Conservation (phyloP, 2,888 invertebrate species). For the Palloptera scutellata region DNA sequence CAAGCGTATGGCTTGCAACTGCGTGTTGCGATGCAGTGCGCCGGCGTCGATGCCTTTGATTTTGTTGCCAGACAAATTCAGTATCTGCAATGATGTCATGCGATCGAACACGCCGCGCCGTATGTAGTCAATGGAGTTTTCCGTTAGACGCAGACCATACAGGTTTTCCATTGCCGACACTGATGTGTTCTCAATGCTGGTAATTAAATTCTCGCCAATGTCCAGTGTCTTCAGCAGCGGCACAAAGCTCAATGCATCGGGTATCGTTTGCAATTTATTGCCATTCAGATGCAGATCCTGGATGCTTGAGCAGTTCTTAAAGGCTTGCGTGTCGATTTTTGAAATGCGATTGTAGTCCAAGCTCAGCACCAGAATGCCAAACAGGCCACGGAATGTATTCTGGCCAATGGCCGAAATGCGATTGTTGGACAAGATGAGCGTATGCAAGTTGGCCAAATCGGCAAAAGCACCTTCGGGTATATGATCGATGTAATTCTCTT, state of each 20-base stretch:
- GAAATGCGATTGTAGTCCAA: conserved; percentile 86
- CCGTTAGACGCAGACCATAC: conserved; percentile 86
- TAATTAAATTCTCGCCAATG: conserved; percentile 89
- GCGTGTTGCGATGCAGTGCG: conserved; percentile 79
- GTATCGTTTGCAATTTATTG: conserved; percentile 81
- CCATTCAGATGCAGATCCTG: conserved; percentile 91
- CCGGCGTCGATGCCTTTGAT: conserved; percentile 80
- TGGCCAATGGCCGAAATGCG: conserved; percentile 83
- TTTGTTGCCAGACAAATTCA: conserved; percentile 88
- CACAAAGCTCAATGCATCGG: conserved; percentile 83
- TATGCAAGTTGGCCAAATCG: conserved; percentile 88
- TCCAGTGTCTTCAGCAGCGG: conserved; percentile 86
- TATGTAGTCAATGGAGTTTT: conserved; percentile 84
- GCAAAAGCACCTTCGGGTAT: conserved; percentile 88
- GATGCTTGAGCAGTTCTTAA: conserved; percentile 86
- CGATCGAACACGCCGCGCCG: conserved; percentile 81
- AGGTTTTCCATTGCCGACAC: conserved; percentile 86
- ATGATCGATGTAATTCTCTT: conserved; percentile 83
- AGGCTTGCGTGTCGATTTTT: conserved; percentile 83
- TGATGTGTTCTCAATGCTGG: conserved; percentile 80
- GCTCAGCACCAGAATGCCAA: conserved; percentile 82
- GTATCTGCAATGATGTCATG: conserved; percentile 80
- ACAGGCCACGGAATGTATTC: conserved; percentile 84
- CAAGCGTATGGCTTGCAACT: conserved; percentile 85
- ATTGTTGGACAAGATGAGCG: conserved; percentile 85